These are phyloP conservation scores for Pangasius krempfi DNA, from an alignment of 2,797 vertebrate species.

Conservation along the genomic window DNA sequence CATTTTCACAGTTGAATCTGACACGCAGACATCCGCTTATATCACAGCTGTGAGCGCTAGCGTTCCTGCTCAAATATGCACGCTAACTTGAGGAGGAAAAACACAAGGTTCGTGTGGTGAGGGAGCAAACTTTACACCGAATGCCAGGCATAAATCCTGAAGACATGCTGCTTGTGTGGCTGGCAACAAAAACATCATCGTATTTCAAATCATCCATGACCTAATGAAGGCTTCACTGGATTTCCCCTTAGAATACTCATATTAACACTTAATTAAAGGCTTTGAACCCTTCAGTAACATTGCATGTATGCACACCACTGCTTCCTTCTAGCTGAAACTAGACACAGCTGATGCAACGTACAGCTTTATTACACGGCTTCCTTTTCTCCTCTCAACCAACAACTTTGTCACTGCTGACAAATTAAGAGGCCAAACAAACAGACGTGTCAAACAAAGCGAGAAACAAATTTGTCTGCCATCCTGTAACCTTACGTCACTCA, in stretches of 20 bases:
- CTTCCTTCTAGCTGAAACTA: neutral
- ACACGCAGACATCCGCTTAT: conserved; percentile 32
- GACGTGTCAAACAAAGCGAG: conserved; percentile 6
- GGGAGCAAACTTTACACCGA: conserved; percentile 53
- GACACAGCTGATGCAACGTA: conserved; percentile 47
- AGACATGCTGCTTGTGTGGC: conserved; percentile 67
- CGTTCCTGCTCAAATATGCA: conserved; percentile 2
- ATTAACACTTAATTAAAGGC: neutral
- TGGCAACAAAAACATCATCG: conserved; percentile 35
- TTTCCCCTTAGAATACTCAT: conserved; percentile 1
- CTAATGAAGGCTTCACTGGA: neutral
- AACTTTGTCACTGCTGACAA: conserved; percentile 13
- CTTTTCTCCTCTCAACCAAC: conserved; percentile 19
- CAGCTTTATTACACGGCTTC: conserved; percentile 31
- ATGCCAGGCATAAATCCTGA: conserved; percentile 66
- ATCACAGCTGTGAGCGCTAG: conserved; percentile 8
- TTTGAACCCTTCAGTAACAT: neutral
- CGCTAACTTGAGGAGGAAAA: conserved; percentile 12
- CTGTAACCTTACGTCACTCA: conserved; percentile 23
- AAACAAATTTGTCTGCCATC: conserved; percentile 6
- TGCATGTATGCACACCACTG: neutral
- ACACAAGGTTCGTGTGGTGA: conserved; percentile 48
- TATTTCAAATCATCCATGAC: conserved; percentile 19
- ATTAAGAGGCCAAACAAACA: neutral
- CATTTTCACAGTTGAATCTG: conserved; percentile 27